phyloP scores from a whole-genome alignment of 2,797 vertebrate species.

The Spheniscus humboldti region DNA sequence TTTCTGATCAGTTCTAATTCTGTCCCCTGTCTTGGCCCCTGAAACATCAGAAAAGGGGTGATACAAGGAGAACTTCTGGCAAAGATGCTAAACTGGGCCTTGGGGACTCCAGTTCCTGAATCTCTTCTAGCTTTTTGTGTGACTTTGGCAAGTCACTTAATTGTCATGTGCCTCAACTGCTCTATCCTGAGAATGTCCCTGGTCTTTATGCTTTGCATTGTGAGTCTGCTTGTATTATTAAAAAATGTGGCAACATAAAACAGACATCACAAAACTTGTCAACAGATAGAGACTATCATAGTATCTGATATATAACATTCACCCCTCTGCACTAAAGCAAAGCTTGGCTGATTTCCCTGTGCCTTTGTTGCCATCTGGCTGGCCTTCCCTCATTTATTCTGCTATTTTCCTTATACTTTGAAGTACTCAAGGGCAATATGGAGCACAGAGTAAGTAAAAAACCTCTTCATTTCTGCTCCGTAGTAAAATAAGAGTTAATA shows the following conservation, averaged over 20 bases:
- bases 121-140: not conserved
- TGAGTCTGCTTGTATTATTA: not conserved
- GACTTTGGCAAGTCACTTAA: not conserved
- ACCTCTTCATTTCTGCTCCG: not conserved
- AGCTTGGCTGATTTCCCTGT: not conserved
- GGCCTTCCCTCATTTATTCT: not conserved
- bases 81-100: not conserved
- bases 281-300: not conserved
- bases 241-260: not conserved
- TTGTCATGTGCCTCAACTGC: not conserved
- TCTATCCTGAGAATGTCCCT: not conserved
- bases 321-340: not conserved
- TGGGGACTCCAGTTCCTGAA: not conserved
- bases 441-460: not conserved
- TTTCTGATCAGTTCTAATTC: not conserved
- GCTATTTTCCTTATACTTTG: not conserved
- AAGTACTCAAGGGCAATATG: not conserved
- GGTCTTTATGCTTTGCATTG: not conserved
- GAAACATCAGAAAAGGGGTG: not conserved
- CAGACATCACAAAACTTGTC: not conserved
- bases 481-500: not conserved
- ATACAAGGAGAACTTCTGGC: not conserved
- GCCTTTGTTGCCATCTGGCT: not conserved
- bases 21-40: not conserved
- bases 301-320: not conserved